Evolutionary conservation across 2,888 invertebrate species (phyloP).

Genomic region (Idaea aversata): DNA sequence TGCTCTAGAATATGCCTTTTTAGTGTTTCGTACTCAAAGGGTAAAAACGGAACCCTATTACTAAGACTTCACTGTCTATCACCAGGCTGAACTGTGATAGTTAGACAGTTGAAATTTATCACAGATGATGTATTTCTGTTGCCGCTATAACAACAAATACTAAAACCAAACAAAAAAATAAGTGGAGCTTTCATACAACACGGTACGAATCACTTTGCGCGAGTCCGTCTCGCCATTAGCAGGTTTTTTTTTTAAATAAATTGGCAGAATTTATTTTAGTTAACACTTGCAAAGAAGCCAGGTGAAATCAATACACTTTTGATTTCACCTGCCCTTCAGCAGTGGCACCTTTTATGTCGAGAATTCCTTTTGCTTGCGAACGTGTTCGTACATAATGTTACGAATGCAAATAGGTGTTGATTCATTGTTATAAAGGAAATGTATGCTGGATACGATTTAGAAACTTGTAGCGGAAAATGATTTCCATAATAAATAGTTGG

Average conservation of each 20-base stretch:
- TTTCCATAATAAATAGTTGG: conserved; percentile 48
- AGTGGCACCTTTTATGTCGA: conserved; percentile 13
- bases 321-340: conserved; percentile 24
- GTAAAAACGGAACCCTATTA: too few relatives aligned
- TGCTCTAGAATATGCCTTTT: not conserved
- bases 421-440: conserved; percentile 28
- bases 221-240: too few relatives aligned
- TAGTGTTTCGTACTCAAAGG: too few relatives aligned
- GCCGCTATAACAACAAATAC: too few relatives aligned
- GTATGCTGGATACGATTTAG: conserved; percentile 40
- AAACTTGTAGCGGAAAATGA: conserved; percentile 51
- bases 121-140: too few relatives aligned
- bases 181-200: too few relatives aligned
- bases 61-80: too few relatives aligned
- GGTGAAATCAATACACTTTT: conserved; percentile 26
- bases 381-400: conserved; percentile 9
- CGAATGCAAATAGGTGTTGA: conserved; percentile 5
- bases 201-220: too few relatives aligned
- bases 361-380: conserved; percentile 6
- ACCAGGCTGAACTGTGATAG: too few relatives aligned
- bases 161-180: too few relatives aligned
- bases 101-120: too few relatives aligned
- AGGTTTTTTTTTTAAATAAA: not conserved
- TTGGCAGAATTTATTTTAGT: conserved; percentile 15
- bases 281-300: conserved; percentile 15